A percentile compares a stretch with the other conserved stretches of the same genome.
These are phyloP conservation scores for Periophthalmus magnuspinnatus DNA, from an alignment of 2,797 vertebrate species.

Conservation along the genomic window DNA sequence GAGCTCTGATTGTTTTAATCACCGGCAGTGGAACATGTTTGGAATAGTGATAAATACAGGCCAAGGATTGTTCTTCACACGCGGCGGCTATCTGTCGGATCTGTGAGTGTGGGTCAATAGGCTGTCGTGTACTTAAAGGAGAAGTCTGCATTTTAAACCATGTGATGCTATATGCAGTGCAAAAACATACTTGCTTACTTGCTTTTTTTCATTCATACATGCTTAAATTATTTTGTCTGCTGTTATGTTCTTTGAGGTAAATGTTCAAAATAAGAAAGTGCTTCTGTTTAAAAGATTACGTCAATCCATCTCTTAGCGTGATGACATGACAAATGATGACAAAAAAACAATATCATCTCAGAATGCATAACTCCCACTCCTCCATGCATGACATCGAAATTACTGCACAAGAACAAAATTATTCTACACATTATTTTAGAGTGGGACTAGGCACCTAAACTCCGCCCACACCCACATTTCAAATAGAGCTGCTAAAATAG, in stretches of 20 bases:
- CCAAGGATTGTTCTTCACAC: slow-evolving; percentile 14
- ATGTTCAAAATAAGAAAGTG: too few relatives aligned
- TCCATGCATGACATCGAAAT: background rate
- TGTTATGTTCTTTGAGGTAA: background rate
- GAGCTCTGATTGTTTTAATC: slow-evolving; percentile 37
- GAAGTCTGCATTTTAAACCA: background rate
- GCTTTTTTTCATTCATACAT: too few relatives aligned
- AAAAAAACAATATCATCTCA: background rate
- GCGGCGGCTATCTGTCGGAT: slow-evolving; percentile 23
- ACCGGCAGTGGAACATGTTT: slow-evolving; percentile 27
- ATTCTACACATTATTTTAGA: too few relatives aligned
- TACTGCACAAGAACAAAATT: too few relatives aligned
- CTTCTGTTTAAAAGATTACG: too few relatives aligned
- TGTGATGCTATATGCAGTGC: background rate
- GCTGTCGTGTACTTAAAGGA: background rate
- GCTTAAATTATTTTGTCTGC: too few relatives aligned
- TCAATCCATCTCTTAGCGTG: background rate
- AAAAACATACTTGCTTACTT: too few relatives aligned
- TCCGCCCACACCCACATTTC: too few relatives aligned
- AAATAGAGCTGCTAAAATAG: too few relatives aligned
- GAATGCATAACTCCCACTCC: background rate
- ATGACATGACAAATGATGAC: too few relatives aligned
- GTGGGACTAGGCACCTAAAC: too few relatives aligned
- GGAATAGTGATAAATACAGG: slow-evolving; percentile 37
- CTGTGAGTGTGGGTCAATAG: slow-evolving; percentile 32